A percentile compares a stretch with the other conserved stretches of the same genome.
phyloP scores from a whole-genome alignment of 2,888 invertebrate species.

The Synergus gifuensis region DNA sequence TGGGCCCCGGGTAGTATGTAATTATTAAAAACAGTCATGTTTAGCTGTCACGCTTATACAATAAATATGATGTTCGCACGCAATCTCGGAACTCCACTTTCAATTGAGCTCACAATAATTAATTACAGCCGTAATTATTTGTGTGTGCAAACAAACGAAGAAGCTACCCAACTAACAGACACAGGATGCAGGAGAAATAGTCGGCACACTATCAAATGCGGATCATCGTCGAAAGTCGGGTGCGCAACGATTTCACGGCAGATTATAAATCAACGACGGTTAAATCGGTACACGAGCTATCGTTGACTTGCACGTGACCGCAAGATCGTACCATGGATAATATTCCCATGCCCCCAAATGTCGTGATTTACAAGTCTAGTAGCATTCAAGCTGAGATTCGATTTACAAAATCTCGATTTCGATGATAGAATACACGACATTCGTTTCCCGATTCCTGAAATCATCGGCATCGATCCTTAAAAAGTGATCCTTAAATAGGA shows the following conservation, averaged over 20 bases:
- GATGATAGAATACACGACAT: not conserved
- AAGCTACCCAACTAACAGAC: not conserved
- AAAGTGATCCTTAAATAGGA: too few relatives aligned
- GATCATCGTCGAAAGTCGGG: constrained; percentile 41
- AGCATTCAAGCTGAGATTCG: constrained; percentile 43
- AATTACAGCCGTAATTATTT: constrained; percentile 10
- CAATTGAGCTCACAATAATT: constrained; percentile 2
- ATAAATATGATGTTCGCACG: constrained; percentile 19
- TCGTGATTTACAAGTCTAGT: constrained; percentile 60
- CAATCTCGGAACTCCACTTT: not conserved
- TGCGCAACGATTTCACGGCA: constrained; percentile 52
- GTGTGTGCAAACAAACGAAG: not conserved
- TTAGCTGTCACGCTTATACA: constrained; percentile 7
- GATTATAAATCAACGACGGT: constrained; percentile 54
- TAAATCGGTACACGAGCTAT: constrained; percentile 49
- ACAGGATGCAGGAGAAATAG: constrained; percentile 8
- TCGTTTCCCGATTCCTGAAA: constrained; percentile 1
- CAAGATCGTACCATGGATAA: constrained; percentile 55
- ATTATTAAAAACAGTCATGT: not conserved
- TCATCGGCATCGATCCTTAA: not conserved
- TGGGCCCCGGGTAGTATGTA: not conserved
- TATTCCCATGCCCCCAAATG: constrained; percentile 60
- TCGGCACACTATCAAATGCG: constrained; percentile 13
- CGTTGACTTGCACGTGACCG: constrained; percentile 46
- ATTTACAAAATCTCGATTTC: constrained; percentile 44